These are phyloP conservation scores for Cyprinus carpio DNA, from an alignment of 2,113 vertebrate species.

Conservation along the genomic window DNA sequence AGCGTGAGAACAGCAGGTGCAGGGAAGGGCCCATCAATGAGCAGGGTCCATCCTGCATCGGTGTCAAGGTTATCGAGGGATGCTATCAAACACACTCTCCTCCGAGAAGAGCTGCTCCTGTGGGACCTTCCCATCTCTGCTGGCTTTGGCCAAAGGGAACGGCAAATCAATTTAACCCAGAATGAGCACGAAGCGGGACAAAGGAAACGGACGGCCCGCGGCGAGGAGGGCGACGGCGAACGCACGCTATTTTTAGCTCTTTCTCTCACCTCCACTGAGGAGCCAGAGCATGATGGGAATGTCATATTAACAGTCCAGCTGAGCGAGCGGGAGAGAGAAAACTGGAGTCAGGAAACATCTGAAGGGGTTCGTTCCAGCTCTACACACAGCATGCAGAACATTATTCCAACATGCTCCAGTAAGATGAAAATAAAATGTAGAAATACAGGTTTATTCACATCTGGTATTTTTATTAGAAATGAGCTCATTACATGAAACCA, in stretches of 20 bases:
- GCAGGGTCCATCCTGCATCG: conserved; percentile 39
- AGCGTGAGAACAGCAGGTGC: too few species aligned
- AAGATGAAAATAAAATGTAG: background rate
- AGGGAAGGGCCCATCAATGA: background rate
- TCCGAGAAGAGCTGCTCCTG: background rate
- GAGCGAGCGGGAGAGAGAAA: conserved; percentile 22
- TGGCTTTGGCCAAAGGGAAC: conserved; percentile 68
- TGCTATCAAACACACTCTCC: conserved; percentile 20
- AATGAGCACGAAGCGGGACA: conserved; percentile 73
- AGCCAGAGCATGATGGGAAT: conserved; percentile 66
- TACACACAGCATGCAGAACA: background rate
- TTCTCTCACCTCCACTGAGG: conserved; percentile 72
- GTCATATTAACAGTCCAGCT: conserved; percentile 64
- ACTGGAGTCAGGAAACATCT: background rate
- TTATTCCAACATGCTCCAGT: background rate
- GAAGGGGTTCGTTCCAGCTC: background rate
- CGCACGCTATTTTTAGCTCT: conserved; percentile 76
- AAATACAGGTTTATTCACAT: background rate
- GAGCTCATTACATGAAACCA: background rate
- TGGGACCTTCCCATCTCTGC: conserved; percentile 68
- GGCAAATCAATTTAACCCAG: conserved; percentile 73
- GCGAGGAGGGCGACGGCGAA: conserved; percentile 49
- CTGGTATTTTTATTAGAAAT: background rate
- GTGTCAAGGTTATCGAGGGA: conserved; percentile 60
- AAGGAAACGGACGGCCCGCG: conserved; percentile 71